Evolutionary conservation across 2,888 invertebrate genomes (phyloP).

Genomic region (Embidobia sp.): DNA sequence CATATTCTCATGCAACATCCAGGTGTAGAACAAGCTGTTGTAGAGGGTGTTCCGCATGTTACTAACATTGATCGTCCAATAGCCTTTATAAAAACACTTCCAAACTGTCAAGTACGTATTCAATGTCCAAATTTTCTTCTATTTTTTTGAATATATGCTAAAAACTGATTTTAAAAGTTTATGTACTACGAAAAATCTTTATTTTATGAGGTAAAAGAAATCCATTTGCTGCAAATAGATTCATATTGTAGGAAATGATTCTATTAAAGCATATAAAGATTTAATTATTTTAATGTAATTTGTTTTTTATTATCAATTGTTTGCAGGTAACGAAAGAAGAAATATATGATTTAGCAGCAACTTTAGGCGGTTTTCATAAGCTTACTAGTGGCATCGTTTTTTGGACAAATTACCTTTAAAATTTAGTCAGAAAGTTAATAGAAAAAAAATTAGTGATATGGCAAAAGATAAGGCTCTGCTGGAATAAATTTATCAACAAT

Average conservation of each 20-base stretch:
- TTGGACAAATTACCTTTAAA: conserved; percentile 71
- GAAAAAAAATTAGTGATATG: conserved; percentile 68
- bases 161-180: too few species aligned
- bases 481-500: neutral
- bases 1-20: conserved; percentile 69
- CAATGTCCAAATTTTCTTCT: too few species aligned
- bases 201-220: too few species aligned
- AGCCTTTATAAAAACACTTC: too few species aligned
- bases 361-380: conserved; percentile 68
- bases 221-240: too few species aligned
- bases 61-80: conserved; percentile 73
- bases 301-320: neutral
- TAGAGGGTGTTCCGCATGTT: conserved; percentile 72
- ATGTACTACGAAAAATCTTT: too few species aligned
- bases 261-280: too few species aligned
- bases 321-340: conserved; percentile 73
- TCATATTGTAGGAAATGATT: too few species aligned
- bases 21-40: conserved; percentile 73
- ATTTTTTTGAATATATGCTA: too few species aligned
- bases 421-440: conserved; percentile 69
- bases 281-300: too few species aligned
- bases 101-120: too few species aligned
- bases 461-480: conserved; percentile 47
- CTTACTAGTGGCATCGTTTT: conserved; percentile 75
- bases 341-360: conserved; percentile 68